These are phyloP conservation scores for Mya arenaria DNA, from an alignment of 1,140 invertebrate species.

Conservation along the genomic window DNA sequence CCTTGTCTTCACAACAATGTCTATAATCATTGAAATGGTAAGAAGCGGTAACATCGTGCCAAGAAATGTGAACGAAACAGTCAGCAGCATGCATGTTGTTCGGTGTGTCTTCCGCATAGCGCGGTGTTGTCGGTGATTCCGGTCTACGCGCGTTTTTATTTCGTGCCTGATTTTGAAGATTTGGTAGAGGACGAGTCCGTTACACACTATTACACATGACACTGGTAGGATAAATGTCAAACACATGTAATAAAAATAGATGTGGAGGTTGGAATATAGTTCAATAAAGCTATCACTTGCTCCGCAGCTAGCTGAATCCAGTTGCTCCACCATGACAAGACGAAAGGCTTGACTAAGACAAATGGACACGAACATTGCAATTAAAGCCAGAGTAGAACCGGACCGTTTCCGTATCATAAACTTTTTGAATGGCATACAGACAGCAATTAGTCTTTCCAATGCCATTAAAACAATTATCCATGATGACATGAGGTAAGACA, in stretches of 20 bases:
- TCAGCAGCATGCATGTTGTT: conserved; percentile 76
- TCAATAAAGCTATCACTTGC: conserved; percentile 20
- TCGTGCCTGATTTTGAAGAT: conserved; percentile 64
- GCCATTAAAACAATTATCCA: conserved; percentile 76
- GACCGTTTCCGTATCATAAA: conserved; percentile 63
- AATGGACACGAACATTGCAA: conserved; percentile 59
- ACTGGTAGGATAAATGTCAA: conserved; percentile 49
- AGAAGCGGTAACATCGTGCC: conserved; percentile 71
- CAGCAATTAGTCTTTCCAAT: conserved; percentile 71
- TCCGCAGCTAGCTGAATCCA: conserved; percentile 11
- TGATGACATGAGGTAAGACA: conserved; percentile 73
- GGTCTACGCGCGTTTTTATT: conserved; percentile 43
- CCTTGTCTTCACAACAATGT: conserved; percentile 38
- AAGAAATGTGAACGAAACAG: conserved; percentile 75
- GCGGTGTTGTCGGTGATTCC: conserved; percentile 10
- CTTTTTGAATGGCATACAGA: conserved; percentile 71
- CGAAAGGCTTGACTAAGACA: conserved; percentile 41
- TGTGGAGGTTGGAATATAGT: conserved; percentile 20
- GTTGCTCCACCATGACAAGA: conserved; percentile 36
- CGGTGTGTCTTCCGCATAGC: conserved; percentile 63
- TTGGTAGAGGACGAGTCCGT: conserved; percentile 70
- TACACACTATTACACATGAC: conserved; percentile 58
- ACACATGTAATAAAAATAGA: conserved; percentile 45
- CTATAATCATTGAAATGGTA: conserved; percentile 64
- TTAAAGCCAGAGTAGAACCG: conserved; percentile 66